These are phyloP conservation scores for Halyomorpha halys DNA, from an alignment of 1,140 invertebrate species.

Conservation along the genomic window DNA sequence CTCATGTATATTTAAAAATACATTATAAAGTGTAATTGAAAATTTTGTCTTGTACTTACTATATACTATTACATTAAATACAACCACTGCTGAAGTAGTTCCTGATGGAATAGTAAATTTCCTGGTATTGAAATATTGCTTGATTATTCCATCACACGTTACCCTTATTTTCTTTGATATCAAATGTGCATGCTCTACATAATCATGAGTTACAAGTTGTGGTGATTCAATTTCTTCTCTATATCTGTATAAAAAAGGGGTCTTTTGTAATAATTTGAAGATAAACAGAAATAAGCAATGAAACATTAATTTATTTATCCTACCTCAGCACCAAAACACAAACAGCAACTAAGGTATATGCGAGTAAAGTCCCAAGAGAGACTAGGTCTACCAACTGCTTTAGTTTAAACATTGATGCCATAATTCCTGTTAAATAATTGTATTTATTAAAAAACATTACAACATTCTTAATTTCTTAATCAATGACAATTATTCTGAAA, in stretches of 20 bases:
- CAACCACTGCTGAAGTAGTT: conserved; percentile 23
- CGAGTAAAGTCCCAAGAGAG: conserved; percentile 84
- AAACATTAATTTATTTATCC: neutral
- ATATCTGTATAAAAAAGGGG: conserved; percentile 11
- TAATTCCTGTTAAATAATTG: conserved; percentile 44
- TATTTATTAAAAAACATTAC: neutral
- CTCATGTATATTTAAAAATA: neutral
- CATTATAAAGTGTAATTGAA: neutral
- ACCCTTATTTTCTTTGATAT: conserved; percentile 16
- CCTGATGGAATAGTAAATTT: neutral
- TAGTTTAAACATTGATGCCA: conserved; percentile 80
- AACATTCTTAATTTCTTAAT: too few relatives aligned
- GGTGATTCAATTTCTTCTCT: conserved; percentile 7
- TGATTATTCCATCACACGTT: conserved; percentile 1
- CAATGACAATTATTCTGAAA: too few relatives aligned
- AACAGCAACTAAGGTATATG: conserved; percentile 80
- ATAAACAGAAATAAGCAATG: neutral
- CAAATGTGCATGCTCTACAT: conserved; percentile 14
- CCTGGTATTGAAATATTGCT: conserved; percentile 15
- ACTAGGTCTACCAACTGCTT: conserved; percentile 87
- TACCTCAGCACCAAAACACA: conserved; percentile 75
- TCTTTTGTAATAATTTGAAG: neutral
- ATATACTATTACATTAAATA: conserved; percentile 14
- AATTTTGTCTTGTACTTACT: conserved; percentile 16
- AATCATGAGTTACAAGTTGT: neutral